Evolutionary conservation across 2,888 invertebrate genomes (phyloP).

Genomic region (Eumacrocentrus americanus): DNA sequence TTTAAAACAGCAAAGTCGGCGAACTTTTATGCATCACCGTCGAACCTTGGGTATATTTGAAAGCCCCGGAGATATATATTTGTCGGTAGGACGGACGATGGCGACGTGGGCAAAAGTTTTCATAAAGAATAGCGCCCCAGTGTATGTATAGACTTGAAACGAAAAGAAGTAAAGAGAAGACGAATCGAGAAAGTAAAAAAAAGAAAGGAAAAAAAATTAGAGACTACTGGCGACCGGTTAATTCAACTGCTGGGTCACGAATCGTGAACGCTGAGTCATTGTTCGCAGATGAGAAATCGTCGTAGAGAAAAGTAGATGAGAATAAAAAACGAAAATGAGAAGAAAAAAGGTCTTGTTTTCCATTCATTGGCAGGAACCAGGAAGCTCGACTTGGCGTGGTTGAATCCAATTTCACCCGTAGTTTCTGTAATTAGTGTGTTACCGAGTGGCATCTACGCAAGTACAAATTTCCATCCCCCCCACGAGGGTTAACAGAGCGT

Average conservation of each 20-base stretch:
- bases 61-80: constrained; percentile 20
- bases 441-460: background rate
- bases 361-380: too few relatives aligned
- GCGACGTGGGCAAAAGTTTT: constrained; percentile 20
- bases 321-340: background rate
- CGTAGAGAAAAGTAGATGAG: background rate
- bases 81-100: constrained; percentile 1
- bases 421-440: constrained; percentile 15
- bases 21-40: constrained; percentile 23
- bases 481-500: background rate
- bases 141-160: background rate
- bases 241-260: constrained; percentile 19
- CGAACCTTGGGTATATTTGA: constrained; percentile 17
- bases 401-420: constrained; percentile 7
- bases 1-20: constrained; percentile 1
- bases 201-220: background rate
- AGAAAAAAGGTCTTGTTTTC: background rate
- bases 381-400: background rate
- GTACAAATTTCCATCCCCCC: constrained; percentile 16
- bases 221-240: constrained; percentile 17
- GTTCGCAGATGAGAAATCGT: constrained; percentile 2
- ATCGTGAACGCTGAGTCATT: constrained; percentile 12
- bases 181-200: background rate
- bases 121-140: constrained; percentile 19
- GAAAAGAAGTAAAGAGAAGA: background rate